Evolutionary conservation across 2,888 invertebrate species (phyloP), one percentile per base, ranked within the genome.

Genomic region (Leptinotarsa juncta): DNA sequence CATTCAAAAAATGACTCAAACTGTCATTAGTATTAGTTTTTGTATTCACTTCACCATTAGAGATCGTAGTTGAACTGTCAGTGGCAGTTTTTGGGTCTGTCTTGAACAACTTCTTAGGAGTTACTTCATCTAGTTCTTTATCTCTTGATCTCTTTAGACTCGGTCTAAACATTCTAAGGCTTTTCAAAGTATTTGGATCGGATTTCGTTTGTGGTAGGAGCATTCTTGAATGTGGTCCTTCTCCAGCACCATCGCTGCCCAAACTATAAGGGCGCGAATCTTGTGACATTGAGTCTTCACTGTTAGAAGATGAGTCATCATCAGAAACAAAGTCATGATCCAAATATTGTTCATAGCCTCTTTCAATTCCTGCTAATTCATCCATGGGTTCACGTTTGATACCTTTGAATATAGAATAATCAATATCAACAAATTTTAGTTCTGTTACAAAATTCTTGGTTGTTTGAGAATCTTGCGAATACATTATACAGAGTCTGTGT

Each of bases 361-460:
- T 82, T 76, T 86, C 86, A 48, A 86, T 86, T 26, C 86, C 86
- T 2, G 85, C 82, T 62, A 82, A 77, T 70, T 86, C 86, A 71
- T 87, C 86, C 23, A 85, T 82, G 0, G 93, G 93, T 86, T 93
- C 89, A 67, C 93, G 91, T 80, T 91, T 91, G 72, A 87, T 84
- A 67, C 83, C 83, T 70, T 83, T 82, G 84, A 92, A 94, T 78
- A 91, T 90, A 20, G 90, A 90, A 71, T 92, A 94, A 85, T 94
- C 94, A 51, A 94, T 90, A 82, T 94, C 93, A 3, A 94, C 88
- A 84, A 92, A 94, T 84, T 93, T 93, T n/a, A 94, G 88, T 84
- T 94, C 94, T 0, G 92, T 93, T 57, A 92, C 92, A 20, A 92
- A 89, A 62, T 92, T 92, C 60, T 92, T 90, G 23, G 93, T 93